Base-by-base conservation (phyloP, 2,113 vertebrate genomes). In the Nymphicus hollandicus region DNA sequence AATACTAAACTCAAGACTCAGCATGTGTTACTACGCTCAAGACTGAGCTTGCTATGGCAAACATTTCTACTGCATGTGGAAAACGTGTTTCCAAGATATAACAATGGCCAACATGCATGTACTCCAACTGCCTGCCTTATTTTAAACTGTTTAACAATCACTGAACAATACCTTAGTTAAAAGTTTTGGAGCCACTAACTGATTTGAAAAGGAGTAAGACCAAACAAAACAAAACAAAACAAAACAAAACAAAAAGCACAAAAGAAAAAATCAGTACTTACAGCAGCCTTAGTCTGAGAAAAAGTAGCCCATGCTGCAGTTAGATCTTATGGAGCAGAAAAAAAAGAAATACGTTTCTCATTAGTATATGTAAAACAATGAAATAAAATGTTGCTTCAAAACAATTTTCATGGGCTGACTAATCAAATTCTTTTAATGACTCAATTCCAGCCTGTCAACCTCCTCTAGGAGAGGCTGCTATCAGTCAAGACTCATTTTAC, bases 221-320 rank as follows among this genome's bases (percentile, higher is more conserved):
- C 79, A 65, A 74, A 61, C 18, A 35, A 65, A 77, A 81, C 9
- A 68, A 47, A 46, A 5, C 35, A 17, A 41, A 39, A 23, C 33
- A 15, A 49, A n/a, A n/a, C n/a, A n/a, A n/a, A n/a, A n/a, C n/a
- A n/a, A 72, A 55, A 13, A 19, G 10, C 41, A 15, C 52, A 71
- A 55, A 11, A 20, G 60, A 35, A 80, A 73, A 37, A 53, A 71
- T 29, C 9, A 86, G 50, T 97, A 99, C 99, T 99, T 98, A 99
- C 99, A 97, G 99, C 98, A 98, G 98, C 98, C 97, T 99, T 99
- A 97, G 98, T 98, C 96, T 99, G 98, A 96, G 98, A 97, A 96
- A 99, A 98, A 97, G 97, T 96, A 97, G 98, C 97, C 99, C 98
- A 98, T 96, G 98, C 97, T 98, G 98, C 92, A 84, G 98, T 98